Conservation (phyloP, 2,113 vertebrate genomes). For the Rattus rattus region DNA sequence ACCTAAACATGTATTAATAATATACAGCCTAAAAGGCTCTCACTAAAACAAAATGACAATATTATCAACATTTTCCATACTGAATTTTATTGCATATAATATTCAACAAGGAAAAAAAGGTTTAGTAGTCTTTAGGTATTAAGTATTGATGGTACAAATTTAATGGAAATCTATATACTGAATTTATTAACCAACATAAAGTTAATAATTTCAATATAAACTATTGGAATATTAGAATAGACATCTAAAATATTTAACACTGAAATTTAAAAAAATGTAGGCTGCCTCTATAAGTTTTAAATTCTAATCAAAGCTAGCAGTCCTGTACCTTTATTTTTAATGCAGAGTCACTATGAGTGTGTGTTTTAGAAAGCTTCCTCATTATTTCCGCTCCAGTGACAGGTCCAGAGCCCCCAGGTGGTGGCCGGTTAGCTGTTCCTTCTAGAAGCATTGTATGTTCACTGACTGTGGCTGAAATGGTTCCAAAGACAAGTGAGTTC, state of each 20-base stretch:
- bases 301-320: background rate
- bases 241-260: background rate
- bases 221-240: background rate
- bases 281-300: background rate
- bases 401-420: slow-evolving; percentile 92
- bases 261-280: background rate
- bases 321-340: slow-evolving; percentile 95
- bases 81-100: background rate
- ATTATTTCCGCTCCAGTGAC: slow-evolving; percentile 98
- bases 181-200: background rate
- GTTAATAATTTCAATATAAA: slow-evolving; percentile 22
- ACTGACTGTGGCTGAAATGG: slow-evolving; percentile 93
- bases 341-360: slow-evolving; percentile 95
- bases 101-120: background rate
- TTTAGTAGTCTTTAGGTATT: background rate
- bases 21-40: background rate
- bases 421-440: slow-evolving; percentile 92
- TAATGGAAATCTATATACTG: background rate
- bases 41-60: background rate
- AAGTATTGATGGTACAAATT: background rate
- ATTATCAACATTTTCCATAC: background rate
- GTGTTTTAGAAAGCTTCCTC: slow-evolving; percentile 98
- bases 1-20: background rate
- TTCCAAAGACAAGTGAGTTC: background rate
- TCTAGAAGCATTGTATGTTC: slow-evolving; percentile 99